phyloP scores from a whole-genome alignment of 2,797 vertebrate genomes.

The Acanthurus leucopareius region DNA sequence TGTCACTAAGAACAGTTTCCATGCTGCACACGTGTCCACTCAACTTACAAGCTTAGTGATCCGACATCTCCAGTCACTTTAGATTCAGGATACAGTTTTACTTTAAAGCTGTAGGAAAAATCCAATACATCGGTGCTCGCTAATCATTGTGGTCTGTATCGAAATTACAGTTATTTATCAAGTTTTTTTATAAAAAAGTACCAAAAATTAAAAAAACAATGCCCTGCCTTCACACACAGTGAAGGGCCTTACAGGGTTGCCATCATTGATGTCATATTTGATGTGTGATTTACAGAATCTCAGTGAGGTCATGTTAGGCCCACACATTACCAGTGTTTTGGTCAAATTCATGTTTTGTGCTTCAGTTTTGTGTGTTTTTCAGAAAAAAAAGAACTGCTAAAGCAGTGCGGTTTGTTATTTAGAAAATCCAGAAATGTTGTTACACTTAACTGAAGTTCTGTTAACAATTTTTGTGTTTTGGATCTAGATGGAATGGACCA shows the following conservation, averaged over 20 bases:
- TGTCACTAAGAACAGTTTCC: conserved; percentile 71
- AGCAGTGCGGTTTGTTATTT: too few relatives aligned
- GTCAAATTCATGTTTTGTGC: too few relatives aligned
- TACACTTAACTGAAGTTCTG: not conserved
- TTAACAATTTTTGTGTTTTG: not conserved
- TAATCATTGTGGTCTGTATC: not conserved
- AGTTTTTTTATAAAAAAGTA: conserved; percentile 26
- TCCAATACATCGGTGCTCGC: not conserved
- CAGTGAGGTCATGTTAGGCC: too few relatives aligned
- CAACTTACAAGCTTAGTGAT: conserved; percentile 30
- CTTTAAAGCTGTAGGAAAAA: conserved; percentile 42
- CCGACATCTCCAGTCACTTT: conserved; percentile 11
- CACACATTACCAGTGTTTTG: too few relatives aligned
- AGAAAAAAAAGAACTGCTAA: too few relatives aligned
- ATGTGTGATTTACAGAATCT: too few relatives aligned
- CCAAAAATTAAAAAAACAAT: not conserved
- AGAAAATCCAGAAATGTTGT: not conserved
- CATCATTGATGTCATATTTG: too few relatives aligned
- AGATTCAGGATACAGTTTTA: conserved; percentile 35
- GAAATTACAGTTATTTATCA: too few relatives aligned
- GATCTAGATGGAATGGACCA: not conserved
- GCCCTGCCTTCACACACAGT: too few relatives aligned
- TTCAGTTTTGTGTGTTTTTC: too few relatives aligned
- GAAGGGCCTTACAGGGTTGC: too few relatives aligned
- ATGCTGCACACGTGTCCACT: conserved; percentile 69